These are phyloP conservation scores for Enoplosus armatus DNA, from an alignment of 2,797 vertebrate species.

Conservation along the genomic window DNA sequence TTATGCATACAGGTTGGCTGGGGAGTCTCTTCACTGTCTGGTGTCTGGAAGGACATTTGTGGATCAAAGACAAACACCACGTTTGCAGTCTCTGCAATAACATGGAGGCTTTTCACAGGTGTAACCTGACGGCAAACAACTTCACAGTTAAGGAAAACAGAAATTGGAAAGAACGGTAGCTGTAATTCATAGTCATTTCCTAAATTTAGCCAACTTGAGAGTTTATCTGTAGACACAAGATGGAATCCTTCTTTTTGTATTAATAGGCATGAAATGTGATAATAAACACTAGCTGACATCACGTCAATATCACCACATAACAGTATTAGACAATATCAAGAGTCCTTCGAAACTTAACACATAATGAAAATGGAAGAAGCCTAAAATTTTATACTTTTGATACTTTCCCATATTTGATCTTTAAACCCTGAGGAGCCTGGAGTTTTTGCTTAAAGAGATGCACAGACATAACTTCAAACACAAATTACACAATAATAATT, in stretches of 20 bases:
- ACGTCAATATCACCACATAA: background rate
- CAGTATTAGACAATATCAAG: background rate
- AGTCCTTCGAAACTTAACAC: background rate
- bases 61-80: conserved; percentile 21
- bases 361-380: background rate
- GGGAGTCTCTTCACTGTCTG: conserved; percentile 16
- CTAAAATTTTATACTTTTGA: background rate
- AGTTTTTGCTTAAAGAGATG: background rate
- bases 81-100: conserved; percentile 21
- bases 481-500: no score
- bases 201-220: background rate
- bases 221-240: background rate
- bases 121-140: background rate
- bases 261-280: background rate
- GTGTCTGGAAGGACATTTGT: conserved; percentile 35
- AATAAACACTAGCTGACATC: background rate
- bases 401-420: background rate
- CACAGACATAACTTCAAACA: background rate
- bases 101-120: conserved; percentile 1
- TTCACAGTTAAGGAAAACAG: background rate
- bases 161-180: background rate
- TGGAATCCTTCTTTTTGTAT: background rate
- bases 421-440: background rate
- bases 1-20: background rate
- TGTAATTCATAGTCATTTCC: conserved; percentile 20